phyloP scores from a whole-genome alignment of 2,888 invertebrate genomes.

The Epinotia ramella region DNA sequence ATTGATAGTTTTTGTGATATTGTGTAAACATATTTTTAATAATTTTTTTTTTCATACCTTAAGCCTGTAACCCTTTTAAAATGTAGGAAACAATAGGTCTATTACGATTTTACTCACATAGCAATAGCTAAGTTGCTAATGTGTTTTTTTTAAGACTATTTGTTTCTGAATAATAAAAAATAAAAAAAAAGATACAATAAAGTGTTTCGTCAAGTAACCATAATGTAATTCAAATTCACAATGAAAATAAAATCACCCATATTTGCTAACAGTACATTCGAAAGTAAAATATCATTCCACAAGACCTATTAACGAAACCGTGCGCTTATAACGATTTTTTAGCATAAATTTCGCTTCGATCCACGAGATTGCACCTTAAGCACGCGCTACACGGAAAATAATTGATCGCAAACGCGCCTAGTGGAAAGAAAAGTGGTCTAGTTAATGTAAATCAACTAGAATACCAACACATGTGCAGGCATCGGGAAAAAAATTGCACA shows the following conservation, averaged over 20 bases:
- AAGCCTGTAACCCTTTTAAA: no score
- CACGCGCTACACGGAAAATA: constrained; percentile 61
- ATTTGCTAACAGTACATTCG: constrained; percentile 63
- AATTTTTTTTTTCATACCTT: no score
- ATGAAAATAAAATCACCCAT: background rate
- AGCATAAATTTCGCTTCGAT: constrained; percentile 50
- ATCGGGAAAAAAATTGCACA: constrained; percentile 71
- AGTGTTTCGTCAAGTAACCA: background rate
- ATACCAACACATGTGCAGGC: constrained; percentile 60
- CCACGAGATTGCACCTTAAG: constrained; percentile 68
- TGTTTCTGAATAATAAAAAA: no score
- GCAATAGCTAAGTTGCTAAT: no score
- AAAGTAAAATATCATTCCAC: constrained; percentile 80
- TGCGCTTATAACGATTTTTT: constrained; percentile 60
- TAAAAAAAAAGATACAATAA: no score
- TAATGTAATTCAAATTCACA: background rate
- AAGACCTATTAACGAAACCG: constrained; percentile 65
- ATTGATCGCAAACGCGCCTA: constrained; percentile 56
- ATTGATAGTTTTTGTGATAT: no score
- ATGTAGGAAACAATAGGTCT: no score
- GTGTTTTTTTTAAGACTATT: no score
- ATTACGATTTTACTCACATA: no score
- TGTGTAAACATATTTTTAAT: no score
- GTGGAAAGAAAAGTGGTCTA: constrained; percentile 74
- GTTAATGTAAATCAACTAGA: constrained; percentile 59